These are phyloP conservation scores for Drosophila pseudotakahashii DNA, from an alignment of 2,888 invertebrate species.

Conservation along the genomic window DNA sequence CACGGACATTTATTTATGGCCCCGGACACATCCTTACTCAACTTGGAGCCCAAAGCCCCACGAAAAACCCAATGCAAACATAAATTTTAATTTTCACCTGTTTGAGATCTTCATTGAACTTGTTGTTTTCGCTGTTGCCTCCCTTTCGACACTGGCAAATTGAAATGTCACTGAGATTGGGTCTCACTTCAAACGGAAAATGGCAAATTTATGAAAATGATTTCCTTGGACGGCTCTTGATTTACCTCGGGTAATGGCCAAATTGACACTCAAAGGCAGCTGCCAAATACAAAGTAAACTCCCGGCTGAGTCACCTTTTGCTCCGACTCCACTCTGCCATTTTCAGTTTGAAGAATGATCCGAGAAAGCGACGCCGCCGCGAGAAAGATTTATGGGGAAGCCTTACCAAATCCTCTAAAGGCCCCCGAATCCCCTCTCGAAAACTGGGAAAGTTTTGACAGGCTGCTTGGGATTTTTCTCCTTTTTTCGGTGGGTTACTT, in stretches of 20 bases:
- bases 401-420: constrained; percentile 11
- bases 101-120: constrained; percentile 32
- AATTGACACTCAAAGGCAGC: constrained; percentile 50
- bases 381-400: constrained; percentile 44
- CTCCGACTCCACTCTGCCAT: constrained; percentile 8
- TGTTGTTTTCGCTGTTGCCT: constrained; percentile 2
- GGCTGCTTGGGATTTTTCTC: constrained; percentile 7
- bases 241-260: constrained; percentile 41
- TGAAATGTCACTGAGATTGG: constrained; percentile 65
- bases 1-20: constrained; percentile 52
- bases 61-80: constrained; percentile 37
- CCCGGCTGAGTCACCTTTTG: constrained; percentile 5
- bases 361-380: constrained; percentile 48
- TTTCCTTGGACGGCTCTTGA: constrained; percentile 54
- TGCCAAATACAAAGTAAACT: constrained; percentile 7
- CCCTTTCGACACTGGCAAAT: constrained; percentile 45
- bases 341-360: constrained; percentile 56
- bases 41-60: constrained; percentile 6
- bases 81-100: constrained; percentile 72
- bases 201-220: constrained; percentile 47
- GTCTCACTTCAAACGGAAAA: constrained; percentile 29
- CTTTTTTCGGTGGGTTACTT: constrained; percentile 15
- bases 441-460: constrained; percentile 41
- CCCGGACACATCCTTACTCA: constrained; percentile 42
- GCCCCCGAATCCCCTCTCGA: constrained; percentile 3